Conservation (phyloP, 1,140 invertebrate genomes). For the honey bee (Apis mellifera) region Amel_HAv3.1 CM009932.2:14979001-14979500, state of each 20-base stretch:
- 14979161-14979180: constrained; percentile 38
- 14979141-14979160: not conserved
- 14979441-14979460: constrained; percentile 3
- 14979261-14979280: constrained; percentile 21
- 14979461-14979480: constrained; percentile 2
- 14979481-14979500: not conserved
- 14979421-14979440: not conserved
- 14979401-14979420: not conserved
- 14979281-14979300: not conserved
- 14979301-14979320: constrained; percentile 6
- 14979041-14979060: too few species aligned
- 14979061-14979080: too few species aligned
- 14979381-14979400: not conserved
- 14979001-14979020: too few species aligned
- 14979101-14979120: too few species aligned
- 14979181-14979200: not conserved
- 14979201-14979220: constrained; percentile 22
- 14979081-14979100: too few species aligned
- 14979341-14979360: constrained; percentile 7
- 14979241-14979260: constrained; percentile 23
- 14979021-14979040: too few species aligned
- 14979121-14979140: not conserved
- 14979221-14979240: constrained; percentile 17
- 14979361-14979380: not conserved
- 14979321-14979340: not conserved